A percentile compares a stretch with the other conserved stretches of the same genome.
These are phyloP conservation scores for Aleiodes testaceus DNA, from an alignment of 2,888 invertebrate species.

Conservation along the genomic window DNA sequence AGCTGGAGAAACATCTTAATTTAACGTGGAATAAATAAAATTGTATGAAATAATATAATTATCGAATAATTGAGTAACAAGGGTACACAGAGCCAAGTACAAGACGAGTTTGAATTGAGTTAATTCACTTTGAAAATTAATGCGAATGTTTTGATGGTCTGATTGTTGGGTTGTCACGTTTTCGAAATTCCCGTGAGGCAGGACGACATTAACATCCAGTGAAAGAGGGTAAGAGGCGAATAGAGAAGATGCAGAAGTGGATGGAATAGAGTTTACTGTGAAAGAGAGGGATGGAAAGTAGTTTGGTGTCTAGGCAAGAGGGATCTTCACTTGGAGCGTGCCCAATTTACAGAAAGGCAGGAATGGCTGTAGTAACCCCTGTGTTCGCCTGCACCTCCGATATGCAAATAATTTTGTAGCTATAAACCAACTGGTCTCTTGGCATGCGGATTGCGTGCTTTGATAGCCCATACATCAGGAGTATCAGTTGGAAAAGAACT, in stretches of 20 bases:
- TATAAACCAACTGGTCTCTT: conserved; percentile 40
- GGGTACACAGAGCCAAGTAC: neutral
- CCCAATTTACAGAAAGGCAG: conserved; percentile 49
- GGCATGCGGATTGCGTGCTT: conserved; percentile 45
- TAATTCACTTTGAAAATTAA: conserved; percentile 24
- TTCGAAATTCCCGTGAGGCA: conserved; percentile 2
- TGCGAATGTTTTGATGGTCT: conserved; percentile 17
- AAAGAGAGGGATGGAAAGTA: neutral
- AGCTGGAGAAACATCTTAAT: too few species aligned
- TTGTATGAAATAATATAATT: neutral
- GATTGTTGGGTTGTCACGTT: conserved; percentile 24
- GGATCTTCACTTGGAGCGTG: conserved; percentile 49
- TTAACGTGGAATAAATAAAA: neutral
- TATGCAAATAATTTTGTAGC: conserved; percentile 55
- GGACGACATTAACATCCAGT: conserved; percentile 8
- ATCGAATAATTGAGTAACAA: neutral
- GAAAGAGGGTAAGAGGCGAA: conserved; percentile 3
- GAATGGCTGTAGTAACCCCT: too few species aligned
- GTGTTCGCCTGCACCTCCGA: conserved; percentile 49
- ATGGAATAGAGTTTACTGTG: conserved; percentile 8
- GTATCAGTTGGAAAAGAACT: conserved; percentile 27
- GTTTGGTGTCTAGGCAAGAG: conserved; percentile 20
- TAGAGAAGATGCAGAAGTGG: neutral
- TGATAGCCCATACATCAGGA: conserved; percentile 46
- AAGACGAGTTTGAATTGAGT: conserved; percentile 13